Base-by-base conservation (phyloP, 2,113 vertebrate species). In the Tychaedon coryphoeus region DNA sequence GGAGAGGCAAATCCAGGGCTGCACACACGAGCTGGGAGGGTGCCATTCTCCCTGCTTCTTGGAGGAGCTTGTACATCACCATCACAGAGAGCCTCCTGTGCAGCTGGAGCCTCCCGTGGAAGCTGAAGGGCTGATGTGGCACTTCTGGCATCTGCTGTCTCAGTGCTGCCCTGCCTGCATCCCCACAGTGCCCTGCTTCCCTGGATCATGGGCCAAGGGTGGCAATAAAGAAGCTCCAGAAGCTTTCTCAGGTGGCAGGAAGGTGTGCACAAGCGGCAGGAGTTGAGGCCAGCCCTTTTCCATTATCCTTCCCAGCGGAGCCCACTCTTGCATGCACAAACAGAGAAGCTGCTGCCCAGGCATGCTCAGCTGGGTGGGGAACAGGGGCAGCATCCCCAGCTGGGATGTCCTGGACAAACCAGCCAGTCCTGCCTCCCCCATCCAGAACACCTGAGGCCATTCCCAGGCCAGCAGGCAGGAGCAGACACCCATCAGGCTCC, bases 121-220 rank as follows among this genome's bases (percentile, higher is more conserved):
- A 73, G 61, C 43, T 2, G 1, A 34, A 19, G 50, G 28, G 62
- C 48, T 62, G 25, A 34, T 38, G 28, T 14, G 67, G 43, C 71
- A 13, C 47, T 53, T 80, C 54, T 28, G 76, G 40, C 57, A 26
- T 13, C 61, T 31, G 19, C 54, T 54, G 8, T 6, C 47, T 17
- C 50, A 11, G 29, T 11, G 38, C 53, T 85, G 56, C 20, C 75
- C 40, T 31, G 31, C 28, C 76, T 38, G 9, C 29, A 19, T 9
- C 16, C 33, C 72, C 33, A 4, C 4, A 45, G 48, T 7, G 14
- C 7, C 25, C 29, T 0, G 0, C 8, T 83, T 29, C 38, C 43
- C 50, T 12, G 42, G 53, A 12, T 24, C 70, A 16, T 0, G 0
- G 57, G 72, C 4, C 7, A 66, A 29, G 51, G 34, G 33, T 11